Base-by-base conservation (phyloP, 2,797 vertebrate genomes). In the Parauchenoglanis punctatus region DNA sequence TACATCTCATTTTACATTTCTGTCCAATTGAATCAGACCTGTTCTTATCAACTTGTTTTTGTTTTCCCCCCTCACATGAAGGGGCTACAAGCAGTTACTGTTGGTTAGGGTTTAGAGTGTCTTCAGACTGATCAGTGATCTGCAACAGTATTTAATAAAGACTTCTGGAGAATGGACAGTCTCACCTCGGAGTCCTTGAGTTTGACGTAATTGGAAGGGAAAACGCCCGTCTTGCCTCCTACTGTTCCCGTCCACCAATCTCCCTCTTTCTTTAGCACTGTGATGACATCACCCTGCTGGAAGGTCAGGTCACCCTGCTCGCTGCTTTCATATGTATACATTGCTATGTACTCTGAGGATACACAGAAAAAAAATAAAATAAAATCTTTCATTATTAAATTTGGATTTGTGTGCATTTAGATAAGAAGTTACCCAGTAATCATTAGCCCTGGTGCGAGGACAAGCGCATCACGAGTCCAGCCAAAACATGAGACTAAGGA, bases 281-380 rank as follows among this genome's bases (percentile, higher is more conserved):
- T 92, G 91, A 99, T 99, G 90, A 99, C 90, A 89, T 99, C 99
- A 59, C 99, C 99, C 93, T 99, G 98, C 94, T 99, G 98, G 95
- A 99, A 99, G 88, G 97, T 99, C 92, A 99, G 96, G 94, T 99
- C 99, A 0, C 99, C 99, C 94, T 98, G 98, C 94, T 99, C 99
- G 68, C 94, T 98, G 95, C 99, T 99, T 94, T 99, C 99, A 3
- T 99, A 99, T 8, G 98, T 99, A 92, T 99, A 99, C 98, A 99
- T 99, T 91, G 99, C 99, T 91, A 99, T 92, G 88, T 97, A 99
- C 90, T 99, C 99, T 99, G 95, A 46, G 12, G 72, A 67, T 2
- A 90, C 0, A 86, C 31, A 81, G 25, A 87, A 59, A 25, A 78
- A 20, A 87, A 17, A 86, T 28, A 20, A 87, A 17, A 86, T 28